Conservation (phyloP, 2,888 invertebrate genomes). For the Cheilosia vulpina region DNA sequence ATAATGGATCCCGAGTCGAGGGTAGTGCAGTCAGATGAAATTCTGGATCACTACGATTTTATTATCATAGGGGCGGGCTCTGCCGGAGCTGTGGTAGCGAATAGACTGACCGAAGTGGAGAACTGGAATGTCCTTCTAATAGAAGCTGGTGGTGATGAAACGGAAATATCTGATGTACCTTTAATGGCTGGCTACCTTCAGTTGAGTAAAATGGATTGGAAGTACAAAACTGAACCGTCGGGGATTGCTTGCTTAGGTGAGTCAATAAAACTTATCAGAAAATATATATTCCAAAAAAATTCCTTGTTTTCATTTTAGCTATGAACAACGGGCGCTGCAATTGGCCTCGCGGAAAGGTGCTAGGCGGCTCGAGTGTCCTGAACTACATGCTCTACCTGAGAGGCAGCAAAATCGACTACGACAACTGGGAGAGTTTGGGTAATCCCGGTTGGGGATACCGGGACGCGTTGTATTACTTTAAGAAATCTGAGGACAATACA, state of each 20-base stretch:
- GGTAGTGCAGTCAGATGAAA: slow-evolving; percentile 87
- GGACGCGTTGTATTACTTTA: slow-evolving; percentile 92
- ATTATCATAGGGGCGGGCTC: slow-evolving; percentile 94
- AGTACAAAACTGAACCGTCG: slow-evolving; percentile 95
- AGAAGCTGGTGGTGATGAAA: slow-evolving; percentile 96
- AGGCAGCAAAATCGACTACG: slow-evolving; percentile 95
- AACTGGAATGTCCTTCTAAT: slow-evolving; percentile 92
- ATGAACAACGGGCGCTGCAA: slow-evolving; percentile 94
- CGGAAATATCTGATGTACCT: slow-evolving; percentile 95
- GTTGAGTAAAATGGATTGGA: slow-evolving; percentile 94
- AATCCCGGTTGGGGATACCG: slow-evolving; percentile 95
- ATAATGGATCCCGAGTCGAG: slow-evolving; percentile 92
- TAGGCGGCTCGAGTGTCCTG: slow-evolving; percentile 94
- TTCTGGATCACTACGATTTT: slow-evolving; percentile 90
- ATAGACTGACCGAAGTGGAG: slow-evolving; percentile 90
- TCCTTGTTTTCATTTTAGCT: slow-evolving; percentile 84
- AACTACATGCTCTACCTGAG: slow-evolving; percentile 96
- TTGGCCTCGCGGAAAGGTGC: slow-evolving; percentile 96
- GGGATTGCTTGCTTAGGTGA: slow-evolving; percentile 92
- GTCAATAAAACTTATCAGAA: slow-evolving; percentile 30
- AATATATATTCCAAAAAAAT: background rate
- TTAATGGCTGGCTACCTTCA: slow-evolving; percentile 94
- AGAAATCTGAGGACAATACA: slow-evolving; percentile 95
- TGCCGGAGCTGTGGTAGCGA: slow-evolving; percentile 94
- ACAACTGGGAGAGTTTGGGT: slow-evolving; percentile 93